These are phyloP conservation scores for Drosophila insularis DNA, from an alignment of 1,140 invertebrate species.

Conservation along the genomic window DNA sequence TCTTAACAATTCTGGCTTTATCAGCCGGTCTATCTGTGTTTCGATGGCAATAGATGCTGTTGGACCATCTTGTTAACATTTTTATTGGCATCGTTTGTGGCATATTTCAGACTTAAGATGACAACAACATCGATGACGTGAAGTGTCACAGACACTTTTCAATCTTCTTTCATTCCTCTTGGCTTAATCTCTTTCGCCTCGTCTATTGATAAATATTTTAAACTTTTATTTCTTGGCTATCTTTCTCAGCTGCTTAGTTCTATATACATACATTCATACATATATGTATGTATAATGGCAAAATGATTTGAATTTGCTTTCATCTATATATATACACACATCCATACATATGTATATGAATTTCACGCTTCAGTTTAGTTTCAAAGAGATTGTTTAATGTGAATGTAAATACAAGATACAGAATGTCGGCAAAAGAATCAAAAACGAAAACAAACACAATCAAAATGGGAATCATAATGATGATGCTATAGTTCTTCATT, in stretches of 20 bases:
- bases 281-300: neutral
- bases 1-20: slow-evolving; percentile 8
- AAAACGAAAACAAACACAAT: neutral
- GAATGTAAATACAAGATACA: neutral
- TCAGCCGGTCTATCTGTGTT: neutral
- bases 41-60: neutral
- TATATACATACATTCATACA: neutral
- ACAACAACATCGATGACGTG: slow-evolving; percentile 23
- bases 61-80: slow-evolving; percentile 48
- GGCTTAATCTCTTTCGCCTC: slow-evolving; percentile 26
- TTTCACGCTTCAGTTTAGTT: slow-evolving; percentile 12
- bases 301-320: slow-evolving; percentile 31
- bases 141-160: slow-evolving; percentile 32
- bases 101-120: slow-evolving; percentile 47
- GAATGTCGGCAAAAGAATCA: neutral
- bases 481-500: slow-evolving; percentile 24
- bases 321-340: neutral
- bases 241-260: neutral
- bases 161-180: slow-evolving; percentile 30
- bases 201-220: slow-evolving; percentile 61
- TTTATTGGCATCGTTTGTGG: slow-evolving; percentile 40
- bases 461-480: slow-evolving; percentile 11
- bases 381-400: slow-evolving; percentile 18
- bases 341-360: neutral
- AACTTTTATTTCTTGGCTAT: slow-evolving; percentile 34